These are phyloP conservation scores for Anguilla anguilla DNA, from an alignment of 2,797 vertebrate genomes.

Conservation along the genomic window DNA sequence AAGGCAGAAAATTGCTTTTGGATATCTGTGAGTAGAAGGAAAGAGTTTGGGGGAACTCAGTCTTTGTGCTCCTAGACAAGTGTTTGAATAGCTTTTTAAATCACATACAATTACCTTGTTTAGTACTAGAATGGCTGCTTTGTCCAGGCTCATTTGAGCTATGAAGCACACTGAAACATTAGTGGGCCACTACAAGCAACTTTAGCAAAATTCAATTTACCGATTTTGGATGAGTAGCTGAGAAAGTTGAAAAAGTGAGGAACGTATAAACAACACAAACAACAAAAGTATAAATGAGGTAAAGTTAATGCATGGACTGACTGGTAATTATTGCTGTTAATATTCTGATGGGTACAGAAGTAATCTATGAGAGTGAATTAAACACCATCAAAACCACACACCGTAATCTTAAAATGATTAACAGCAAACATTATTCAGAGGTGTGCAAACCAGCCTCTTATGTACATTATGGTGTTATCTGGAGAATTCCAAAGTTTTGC, in stretches of 20 bases:
- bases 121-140: conserved; percentile 42
- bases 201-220: conserved; percentile 35
- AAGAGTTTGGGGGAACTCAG: conserved; percentile 21
- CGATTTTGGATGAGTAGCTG: conserved; percentile 33
- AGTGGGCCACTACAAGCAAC: conserved; percentile 26
- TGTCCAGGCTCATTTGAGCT: conserved; percentile 43
- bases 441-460: conserved; percentile 6
- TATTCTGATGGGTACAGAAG: background rate
- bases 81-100: conserved; percentile 47
- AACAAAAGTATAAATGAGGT: background rate
- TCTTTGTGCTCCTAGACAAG: conserved; percentile 36
- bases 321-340: background rate
- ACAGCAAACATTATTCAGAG: conserved; percentile 11
- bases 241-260: conserved; percentile 38
- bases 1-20: conserved; percentile 53
- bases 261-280: conserved; percentile 32
- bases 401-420: conserved; percentile 9
- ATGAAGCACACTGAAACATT: conserved; percentile 24
- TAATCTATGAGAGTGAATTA: background rate
- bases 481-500: conserved; percentile 9
- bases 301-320: background rate
- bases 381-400: background rate
- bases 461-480: background rate
- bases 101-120: conserved; percentile 48
- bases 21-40: conserved; percentile 35